Percentiles rank a stretch among this genome's conserved stretches.
phyloP scores from a whole-genome alignment of 2,113 vertebrate genomes.

The Gymnocephalus cernua region DNA sequence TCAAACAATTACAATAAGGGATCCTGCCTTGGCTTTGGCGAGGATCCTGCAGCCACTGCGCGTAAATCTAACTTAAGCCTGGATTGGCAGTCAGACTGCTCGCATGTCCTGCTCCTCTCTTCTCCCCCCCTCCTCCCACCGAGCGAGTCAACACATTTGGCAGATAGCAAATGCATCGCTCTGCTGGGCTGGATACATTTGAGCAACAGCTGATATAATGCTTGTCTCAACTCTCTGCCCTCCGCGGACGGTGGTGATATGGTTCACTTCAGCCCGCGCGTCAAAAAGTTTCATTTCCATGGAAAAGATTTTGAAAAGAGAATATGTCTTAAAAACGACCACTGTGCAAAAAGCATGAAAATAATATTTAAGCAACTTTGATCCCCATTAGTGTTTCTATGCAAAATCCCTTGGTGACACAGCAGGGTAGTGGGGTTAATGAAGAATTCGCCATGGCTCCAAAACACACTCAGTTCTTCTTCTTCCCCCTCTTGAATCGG shows the following conservation, averaged over 20 bases:
- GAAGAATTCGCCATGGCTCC: conserved; percentile 56
- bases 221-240: conserved; percentile 42
- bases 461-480: conserved; percentile 15
- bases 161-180: conserved; percentile 61
- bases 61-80: conserved; percentile 27
- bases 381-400: conserved; percentile 21
- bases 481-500: conserved; percentile 14
- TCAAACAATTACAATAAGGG: conserved; percentile 11
- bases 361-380: not conserved
- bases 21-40: conserved; percentile 15
- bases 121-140: not conserved
- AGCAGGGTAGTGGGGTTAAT: conserved; percentile 34
- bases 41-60: conserved; percentile 30
- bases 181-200: conserved; percentile 45
- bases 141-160: conserved; percentile 63
- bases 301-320: conserved; percentile 7
- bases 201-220: conserved; percentile 73
- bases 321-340: conserved; percentile 1
- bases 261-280: conserved; percentile 20
- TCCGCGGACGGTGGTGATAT: conserved; percentile 9
- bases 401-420: conserved; percentile 28
- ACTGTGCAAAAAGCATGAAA: not conserved
- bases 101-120: conserved; percentile 14
- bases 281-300: conserved; percentile 51
- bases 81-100: conserved; percentile 15